A percentile compares a stretch with the other conserved stretches of the same genome.
Conservation (phyloP, 30 jellyfish, hydroid and myxozoan species). For the Chrysaora quinquecirrha region DNA sequence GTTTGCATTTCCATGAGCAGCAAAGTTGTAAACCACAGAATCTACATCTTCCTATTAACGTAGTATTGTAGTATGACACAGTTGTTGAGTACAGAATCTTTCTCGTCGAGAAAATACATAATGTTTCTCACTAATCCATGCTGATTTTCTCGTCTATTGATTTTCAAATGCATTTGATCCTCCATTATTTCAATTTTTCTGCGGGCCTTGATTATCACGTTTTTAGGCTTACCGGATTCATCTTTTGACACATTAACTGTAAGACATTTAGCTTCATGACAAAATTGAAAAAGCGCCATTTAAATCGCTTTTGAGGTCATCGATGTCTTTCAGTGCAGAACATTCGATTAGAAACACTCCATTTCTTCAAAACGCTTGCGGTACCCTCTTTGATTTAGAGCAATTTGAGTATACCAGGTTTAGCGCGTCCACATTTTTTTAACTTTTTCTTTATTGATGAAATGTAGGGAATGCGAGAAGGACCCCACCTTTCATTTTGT, state of each 20-base stretch:
- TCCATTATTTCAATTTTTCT: neutral
- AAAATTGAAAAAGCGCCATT: neutral
- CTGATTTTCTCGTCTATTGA: slow-evolving; percentile 6
- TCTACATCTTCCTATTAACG: too few relatives aligned
- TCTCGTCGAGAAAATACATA: too few relatives aligned
- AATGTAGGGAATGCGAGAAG: neutral
- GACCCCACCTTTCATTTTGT: slow-evolving; percentile 5
- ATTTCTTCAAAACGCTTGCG: neutral
- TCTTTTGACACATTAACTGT: neutral
- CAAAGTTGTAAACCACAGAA: too few relatives aligned
- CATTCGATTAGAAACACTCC: neutral
- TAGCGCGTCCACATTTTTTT: neutral
- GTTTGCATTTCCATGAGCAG: too few relatives aligned
- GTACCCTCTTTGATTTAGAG: neutral
- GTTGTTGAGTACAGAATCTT: too few relatives aligned
- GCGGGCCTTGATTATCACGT: neutral
- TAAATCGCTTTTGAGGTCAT: neutral
- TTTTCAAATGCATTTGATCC: neutral
- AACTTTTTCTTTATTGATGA: neutral
- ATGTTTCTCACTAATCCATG: too few relatives aligned
- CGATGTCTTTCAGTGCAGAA: neutral
- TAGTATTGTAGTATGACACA: too few relatives aligned
- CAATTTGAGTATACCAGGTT: neutral
- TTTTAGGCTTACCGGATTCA: neutral
- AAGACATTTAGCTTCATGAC: neutral